These are phyloP conservation scores for Isurus oxyrinchus DNA, from an alignment of 2,113 vertebrate genomes.

Conservation along the genomic window DNA sequence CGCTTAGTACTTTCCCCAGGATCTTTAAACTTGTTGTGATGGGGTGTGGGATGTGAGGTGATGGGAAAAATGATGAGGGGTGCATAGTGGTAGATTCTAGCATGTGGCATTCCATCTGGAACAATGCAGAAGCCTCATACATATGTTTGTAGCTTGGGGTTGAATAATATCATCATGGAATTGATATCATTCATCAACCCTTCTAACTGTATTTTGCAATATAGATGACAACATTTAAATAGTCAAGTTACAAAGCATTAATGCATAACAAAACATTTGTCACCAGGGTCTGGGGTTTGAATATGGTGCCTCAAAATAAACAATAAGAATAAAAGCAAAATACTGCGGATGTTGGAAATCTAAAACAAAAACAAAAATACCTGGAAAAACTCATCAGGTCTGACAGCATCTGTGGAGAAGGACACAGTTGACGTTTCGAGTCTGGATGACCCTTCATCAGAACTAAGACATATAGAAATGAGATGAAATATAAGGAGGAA, in stretches of 20 bases:
- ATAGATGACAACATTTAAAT: background rate
- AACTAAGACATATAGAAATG: too few species aligned
- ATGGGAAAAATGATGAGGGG: background rate
- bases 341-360: too few species aligned
- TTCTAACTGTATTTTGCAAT: background rate
- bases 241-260: background rate
- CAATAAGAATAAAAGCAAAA: background rate
- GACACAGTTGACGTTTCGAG: too few species aligned
- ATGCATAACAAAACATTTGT: background rate
- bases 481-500: too few species aligned
- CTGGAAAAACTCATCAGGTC: too few species aligned
- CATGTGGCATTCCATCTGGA: background rate
- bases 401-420: too few species aligned
- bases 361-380: too few species aligned
- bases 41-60: background rate
- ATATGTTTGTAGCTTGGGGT: background rate
- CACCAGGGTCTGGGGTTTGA: background rate
- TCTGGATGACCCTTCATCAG: too few species aligned
- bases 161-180: background rate
- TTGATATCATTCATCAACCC: background rate
- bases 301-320: background rate
- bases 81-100: background rate
- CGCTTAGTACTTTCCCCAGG: background rate
- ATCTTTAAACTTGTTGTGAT: background rate
- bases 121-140: background rate